Evolutionary conservation across 53 echinoderm and acorn worm genomes (phyloP).

Genomic region (Luidia sarsii): DNA sequence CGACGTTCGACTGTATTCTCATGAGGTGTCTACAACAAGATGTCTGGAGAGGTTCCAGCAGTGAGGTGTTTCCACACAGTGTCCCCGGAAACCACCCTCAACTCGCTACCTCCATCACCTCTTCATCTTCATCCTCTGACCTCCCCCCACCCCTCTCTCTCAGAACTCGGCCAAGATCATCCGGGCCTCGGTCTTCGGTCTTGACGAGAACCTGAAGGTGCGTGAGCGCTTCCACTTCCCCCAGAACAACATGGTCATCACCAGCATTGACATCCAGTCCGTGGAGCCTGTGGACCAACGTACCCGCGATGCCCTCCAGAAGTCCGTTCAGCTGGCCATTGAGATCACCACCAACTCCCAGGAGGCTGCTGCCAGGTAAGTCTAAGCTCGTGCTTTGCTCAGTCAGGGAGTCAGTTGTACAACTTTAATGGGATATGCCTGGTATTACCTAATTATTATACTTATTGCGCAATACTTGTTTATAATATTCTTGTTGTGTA

Average conservation of each 20-base stretch:
- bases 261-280: constrained; percentile 99
- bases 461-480: too few species aligned
- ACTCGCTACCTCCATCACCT: too few species aligned
- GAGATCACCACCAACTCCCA: constrained; percentile 99
- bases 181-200: constrained; percentile 94
- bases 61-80: too few species aligned
- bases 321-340: constrained; percentile 99
- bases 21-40: too few species aligned
- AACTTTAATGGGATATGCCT: too few species aligned
- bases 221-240: constrained; percentile 88
- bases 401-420: too few species aligned
- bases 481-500: too few species aligned
- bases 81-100: too few species aligned
- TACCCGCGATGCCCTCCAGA: constrained; percentile 94
- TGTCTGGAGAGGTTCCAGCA: too few species aligned
- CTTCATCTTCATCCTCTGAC: background rate
- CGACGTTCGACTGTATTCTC: too few species aligned
- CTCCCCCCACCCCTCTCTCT: background rate
- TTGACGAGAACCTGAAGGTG: constrained; percentile 89
- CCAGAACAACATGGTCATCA: constrained; percentile 92
- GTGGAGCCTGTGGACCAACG: constrained; percentile 99
- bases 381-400: too few species aligned
- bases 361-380: constrained; percentile 92
- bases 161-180: constrained; percentile 99
- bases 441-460: too few species aligned